Conservation (phyloP, 2,888 invertebrate species). For the Hyppa rectilinea region DNA sequence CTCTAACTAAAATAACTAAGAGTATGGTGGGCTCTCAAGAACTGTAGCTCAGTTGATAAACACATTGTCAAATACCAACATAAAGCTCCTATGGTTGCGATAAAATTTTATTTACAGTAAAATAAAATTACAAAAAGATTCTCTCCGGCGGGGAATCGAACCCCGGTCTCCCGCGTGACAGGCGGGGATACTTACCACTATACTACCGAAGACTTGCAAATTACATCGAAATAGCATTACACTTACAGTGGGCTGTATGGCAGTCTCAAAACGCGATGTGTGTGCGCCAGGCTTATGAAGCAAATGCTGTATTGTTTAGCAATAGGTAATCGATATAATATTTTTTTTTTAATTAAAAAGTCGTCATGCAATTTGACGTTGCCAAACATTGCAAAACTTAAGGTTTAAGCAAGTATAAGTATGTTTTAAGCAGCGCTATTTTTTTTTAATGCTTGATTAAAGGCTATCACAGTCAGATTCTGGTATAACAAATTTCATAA, state of each 20-base stretch:
- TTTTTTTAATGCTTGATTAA: too few relatives aligned
- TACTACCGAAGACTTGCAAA: constrained; percentile 86
- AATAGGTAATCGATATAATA: neutral
- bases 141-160: constrained; percentile 90
- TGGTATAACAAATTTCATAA: too few relatives aligned
- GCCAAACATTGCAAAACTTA: neutral
- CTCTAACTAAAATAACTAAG: neutral
- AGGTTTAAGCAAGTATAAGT: too few relatives aligned
- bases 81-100: neutral
- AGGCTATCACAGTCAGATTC: too few relatives aligned
- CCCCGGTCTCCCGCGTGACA: constrained; percentile 91
- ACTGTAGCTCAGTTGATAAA: neutral
- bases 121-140: constrained; percentile 60
- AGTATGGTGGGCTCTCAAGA: neutral
- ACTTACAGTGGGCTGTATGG: neutral
- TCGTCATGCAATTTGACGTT: neutral
- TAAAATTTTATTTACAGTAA: neutral
- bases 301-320: neutral
- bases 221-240: neutral
- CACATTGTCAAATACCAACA: neutral
- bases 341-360: neutral
- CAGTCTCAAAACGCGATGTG: too few relatives aligned
- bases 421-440: too few relatives aligned
- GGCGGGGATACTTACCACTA: constrained; percentile 91
- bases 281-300: too few relatives aligned